Evolutionary conservation across 2,888 invertebrate species (phyloP), one percentile per base, ranked within the genome.

Genomic region (Dichetophora obliterata): DNA sequence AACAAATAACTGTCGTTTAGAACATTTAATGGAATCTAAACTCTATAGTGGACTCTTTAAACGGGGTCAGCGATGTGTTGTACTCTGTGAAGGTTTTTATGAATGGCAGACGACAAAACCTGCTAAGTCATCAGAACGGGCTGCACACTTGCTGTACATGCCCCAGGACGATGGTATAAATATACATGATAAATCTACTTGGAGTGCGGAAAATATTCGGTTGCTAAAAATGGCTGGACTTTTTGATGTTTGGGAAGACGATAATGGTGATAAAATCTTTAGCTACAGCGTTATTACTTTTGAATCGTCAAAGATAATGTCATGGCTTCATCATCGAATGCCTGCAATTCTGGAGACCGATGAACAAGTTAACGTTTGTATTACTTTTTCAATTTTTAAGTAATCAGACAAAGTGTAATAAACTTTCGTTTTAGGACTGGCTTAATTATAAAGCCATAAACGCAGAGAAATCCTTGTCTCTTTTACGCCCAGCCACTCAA

Each of bases 61-160:
- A 61, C 91, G 91, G 81, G 95, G 95, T 11, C 92, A 93, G 80
- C 91, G 96, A 81, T 96, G 96, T 90, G 91, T 95, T 8, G 90
- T 96, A 31, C 85, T 95, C 14, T 93, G 93, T 79, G 95, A 96
- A 89, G 96, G 96, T 71, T 96, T 93, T 85, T 95, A 95, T 85
- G 95, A 95, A 88, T 95, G 95, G 95, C 92, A 94, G 86, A 93
- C 93, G 5, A 92, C 91, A n/a, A 90, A 91, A 77, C 88, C 90
- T 3, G 90, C 91, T 79, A 95, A 95, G 85, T 88, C 91, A 14
- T 91, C 91, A 79, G 88, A 88, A 19, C 94, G 94, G 83, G 93
- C 94, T 84, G 95, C 95, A 0, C 94, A 94, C 86, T 94, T 93
- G 81, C 91, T 96, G 76, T 93, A 94, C 88, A 90, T 92, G 82